Evolutionary conservation across 2,888 invertebrate species (phyloP), one percentile per base, ranked within the genome.

Genomic region (Cerceris rybyensis): DNA sequence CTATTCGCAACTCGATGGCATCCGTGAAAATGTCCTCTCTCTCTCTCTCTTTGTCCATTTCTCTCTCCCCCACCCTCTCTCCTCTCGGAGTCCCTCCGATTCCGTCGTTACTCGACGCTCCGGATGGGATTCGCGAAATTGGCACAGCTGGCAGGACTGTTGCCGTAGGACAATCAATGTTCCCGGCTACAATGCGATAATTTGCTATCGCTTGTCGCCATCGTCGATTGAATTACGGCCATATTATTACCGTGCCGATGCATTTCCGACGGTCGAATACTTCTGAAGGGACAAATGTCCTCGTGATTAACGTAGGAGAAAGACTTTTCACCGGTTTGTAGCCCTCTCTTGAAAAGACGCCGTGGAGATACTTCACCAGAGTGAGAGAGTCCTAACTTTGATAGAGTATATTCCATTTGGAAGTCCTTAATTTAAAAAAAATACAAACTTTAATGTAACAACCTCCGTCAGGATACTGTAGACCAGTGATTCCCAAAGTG

Each of bases 171-270:
- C 70, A 70, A 77, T 83, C 78, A 74, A 75, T 68, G 81, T 78
- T 71, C 60, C 69, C 70, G 80, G 73, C 80, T 66, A 83, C 82
- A 81, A 75, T 78, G 78, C 79, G 70, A 81, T 81, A 84, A 81
- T 83, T 81, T 73, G 73, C 75, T 69, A 70, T 63, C 78, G 68
- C 67, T 77, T 71, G 60, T 83, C 78, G 68, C 46, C 65, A 67
- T 81, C 70, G 67, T 46, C 71, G 72, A 80, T 83, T 78, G 83
- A 82, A 83, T 82, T 80, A 82, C 77, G 83, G 60, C 17, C 72
- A 68, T 78, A 77, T 78, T 68, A 78, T 78, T 68, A 72, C 72
- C 77, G 69, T 42, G 63, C 64, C 70, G 58, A 42, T 61, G 78
- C 59, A 71, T 68, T 72, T 68, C 78, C 67, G 78, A 67, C 77